Evolutionary conservation across 1,140 invertebrate species (phyloP).

Genomic region (Drosophila ficusphila): DNA sequence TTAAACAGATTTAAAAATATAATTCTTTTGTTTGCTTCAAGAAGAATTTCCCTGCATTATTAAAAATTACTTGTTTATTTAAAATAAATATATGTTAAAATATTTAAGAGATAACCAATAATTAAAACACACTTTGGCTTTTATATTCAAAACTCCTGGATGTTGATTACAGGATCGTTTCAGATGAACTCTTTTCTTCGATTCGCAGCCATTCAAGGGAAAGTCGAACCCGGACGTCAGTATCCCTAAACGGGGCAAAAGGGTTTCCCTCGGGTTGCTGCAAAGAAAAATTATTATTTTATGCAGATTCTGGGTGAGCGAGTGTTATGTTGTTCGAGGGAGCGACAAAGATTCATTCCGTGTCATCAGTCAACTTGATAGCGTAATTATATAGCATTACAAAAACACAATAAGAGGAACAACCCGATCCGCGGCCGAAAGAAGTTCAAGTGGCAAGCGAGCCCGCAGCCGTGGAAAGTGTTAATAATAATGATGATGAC

Average conservation of each 20-base stretch:
- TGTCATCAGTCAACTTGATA: constrained; percentile 84
- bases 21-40: too few relatives aligned
- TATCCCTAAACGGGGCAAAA: constrained; percentile 36
- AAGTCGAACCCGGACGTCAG: not conserved
- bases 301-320: constrained; percentile 61
- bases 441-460: constrained; percentile 64
- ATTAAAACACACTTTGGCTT: not conserved
- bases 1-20: too few relatives aligned
- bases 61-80: not conserved
- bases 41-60: too few relatives aligned
- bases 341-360: constrained; percentile 83
- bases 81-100: too few relatives aligned
- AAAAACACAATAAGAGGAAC: constrained; percentile 47
- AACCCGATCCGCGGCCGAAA: constrained; percentile 22
- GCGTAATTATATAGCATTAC: constrained; percentile 83
- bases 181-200: not conserved
- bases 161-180: not conserved
- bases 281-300: constrained; percentile 78
- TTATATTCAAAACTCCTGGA: not conserved
- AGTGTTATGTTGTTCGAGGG: constrained; percentile 52
- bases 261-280: constrained; percentile 19
- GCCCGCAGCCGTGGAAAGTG: constrained; percentile 54
- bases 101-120: not conserved
- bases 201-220: not conserved
- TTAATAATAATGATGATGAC: constrained; percentile 73